phyloP scores from a whole-genome alignment of 2,797 vertebrate species.

The Paguma larvata region DNA sequence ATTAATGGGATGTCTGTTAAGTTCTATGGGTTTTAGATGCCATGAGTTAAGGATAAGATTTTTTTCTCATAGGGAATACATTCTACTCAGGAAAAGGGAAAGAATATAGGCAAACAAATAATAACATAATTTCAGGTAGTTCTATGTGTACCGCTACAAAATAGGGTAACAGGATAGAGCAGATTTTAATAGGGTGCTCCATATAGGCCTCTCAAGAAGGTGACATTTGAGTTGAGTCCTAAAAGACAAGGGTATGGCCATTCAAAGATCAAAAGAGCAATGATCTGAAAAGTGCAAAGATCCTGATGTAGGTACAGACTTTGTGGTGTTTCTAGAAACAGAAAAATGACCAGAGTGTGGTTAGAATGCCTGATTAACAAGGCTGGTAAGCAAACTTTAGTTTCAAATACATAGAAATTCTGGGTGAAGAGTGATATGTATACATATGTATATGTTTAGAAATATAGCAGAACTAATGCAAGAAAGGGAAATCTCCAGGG shows the following conservation, averaged over 20 bases:
- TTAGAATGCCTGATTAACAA: not conserved
- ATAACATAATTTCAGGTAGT: not conserved
- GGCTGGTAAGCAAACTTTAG: not conserved
- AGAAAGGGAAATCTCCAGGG: not conserved
- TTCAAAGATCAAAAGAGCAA: not conserved
- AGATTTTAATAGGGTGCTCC: not conserved
- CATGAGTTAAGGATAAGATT: not conserved
- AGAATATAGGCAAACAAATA: not conserved
- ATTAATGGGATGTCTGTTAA: not conserved
- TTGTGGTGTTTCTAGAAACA: not conserved
- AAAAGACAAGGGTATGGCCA: too few species aligned
- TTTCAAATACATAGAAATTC: not conserved
- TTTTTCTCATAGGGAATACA: not conserved
- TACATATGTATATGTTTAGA: not conserved
- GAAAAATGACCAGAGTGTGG: not conserved
- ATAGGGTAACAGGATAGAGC: not conserved
- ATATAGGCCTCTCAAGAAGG: not conserved
- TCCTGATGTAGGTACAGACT: not conserved
- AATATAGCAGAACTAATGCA: not conserved
- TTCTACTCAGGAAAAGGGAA: not conserved
- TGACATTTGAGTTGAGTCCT: not conserved
- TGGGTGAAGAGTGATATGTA: not conserved
- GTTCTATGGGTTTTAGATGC: not conserved
- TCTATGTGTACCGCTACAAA: not conserved
- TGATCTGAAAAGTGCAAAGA: not conserved